Base-by-base conservation (phyloP, 2,888 invertebrate genomes). In the Merodon equestris region DNA sequence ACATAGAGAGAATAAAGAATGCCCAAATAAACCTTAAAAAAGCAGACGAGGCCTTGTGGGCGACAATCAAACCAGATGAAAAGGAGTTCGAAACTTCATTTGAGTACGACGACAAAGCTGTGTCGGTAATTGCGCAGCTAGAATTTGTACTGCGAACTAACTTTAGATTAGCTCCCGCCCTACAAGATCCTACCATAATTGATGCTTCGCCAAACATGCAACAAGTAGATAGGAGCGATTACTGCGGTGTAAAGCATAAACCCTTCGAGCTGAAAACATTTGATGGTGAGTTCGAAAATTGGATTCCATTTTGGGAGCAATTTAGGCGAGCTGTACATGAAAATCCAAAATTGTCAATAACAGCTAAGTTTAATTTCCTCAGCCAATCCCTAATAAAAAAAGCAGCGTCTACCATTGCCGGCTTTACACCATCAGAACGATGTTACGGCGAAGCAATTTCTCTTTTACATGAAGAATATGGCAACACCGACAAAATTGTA, bases 231-330 rank as follows among this genome's bases (percentile, higher is more conserved):
- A 40, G 40, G 10, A n/a, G 12, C 40, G n/a, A 40, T 40, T 40
- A 40, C 40, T n/a, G 12, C 10, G 40, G 12, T n/a, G 40, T 63
- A 10, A 73, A 64, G 48, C 19, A 73, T n/a, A 72, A 77, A 51
- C 14, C 56, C 36, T 53, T 72, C 40, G 61, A 72, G 48, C 57
- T 72, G 42, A 73, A 57, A 56, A 58, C 58, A 36, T 79, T 73
- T 50, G 68, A 79, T 45, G 72, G 77, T 13, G 58, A 67, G 27
- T 71, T 72, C 47, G 72, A 79, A 60, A 67, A 72, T 36, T 79
- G 71, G 73, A 51, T 81, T 14, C 70, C 81, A 1, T 74, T 81
- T 27, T 81, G 81, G 75, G 81, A 72, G 13, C 50, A 67, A 63
- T 81, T 75, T 64, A 75, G 72, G 34, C 36, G 42, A 14, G 75